Percentiles rank a stretch among this genome's conserved stretches.
phyloP scores from a whole-genome alignment of 2,113 vertebrate genomes.

The Rynchops niger region DNA sequence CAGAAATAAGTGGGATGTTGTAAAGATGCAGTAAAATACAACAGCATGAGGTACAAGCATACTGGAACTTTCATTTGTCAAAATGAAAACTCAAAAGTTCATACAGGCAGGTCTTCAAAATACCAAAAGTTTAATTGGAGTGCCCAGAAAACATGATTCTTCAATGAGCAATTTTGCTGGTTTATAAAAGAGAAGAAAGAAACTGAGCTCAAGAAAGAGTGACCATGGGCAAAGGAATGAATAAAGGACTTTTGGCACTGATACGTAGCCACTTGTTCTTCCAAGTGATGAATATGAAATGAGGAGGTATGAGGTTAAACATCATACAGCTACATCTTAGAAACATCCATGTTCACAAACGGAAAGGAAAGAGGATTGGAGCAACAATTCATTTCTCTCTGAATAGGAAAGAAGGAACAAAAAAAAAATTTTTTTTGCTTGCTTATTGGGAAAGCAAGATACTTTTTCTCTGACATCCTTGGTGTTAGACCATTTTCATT shows the following conservation, averaged over 20 bases:
- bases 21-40: neutral
- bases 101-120: neutral
- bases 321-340: neutral
- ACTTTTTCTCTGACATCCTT: neutral
- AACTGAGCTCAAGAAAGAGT: neutral
- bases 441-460: neutral
- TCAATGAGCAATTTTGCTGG: neutral
- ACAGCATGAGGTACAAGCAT: neutral
- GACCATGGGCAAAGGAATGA: neutral
- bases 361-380: neutral
- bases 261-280: neutral
- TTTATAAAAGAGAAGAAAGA: neutral
- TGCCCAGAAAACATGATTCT: neutral
- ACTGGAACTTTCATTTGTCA: neutral
- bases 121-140: neutral
- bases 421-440: neutral
- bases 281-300: neutral
- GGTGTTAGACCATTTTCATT: neutral
- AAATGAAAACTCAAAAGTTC: neutral
- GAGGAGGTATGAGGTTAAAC: neutral
- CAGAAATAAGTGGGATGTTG: neutral
- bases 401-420: neutral
- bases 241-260: neutral
- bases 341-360: neutral
- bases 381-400: neutral